Conservation (phyloP, 2,113 vertebrate genomes). For the Callocephalon fimbriatum region DNA sequence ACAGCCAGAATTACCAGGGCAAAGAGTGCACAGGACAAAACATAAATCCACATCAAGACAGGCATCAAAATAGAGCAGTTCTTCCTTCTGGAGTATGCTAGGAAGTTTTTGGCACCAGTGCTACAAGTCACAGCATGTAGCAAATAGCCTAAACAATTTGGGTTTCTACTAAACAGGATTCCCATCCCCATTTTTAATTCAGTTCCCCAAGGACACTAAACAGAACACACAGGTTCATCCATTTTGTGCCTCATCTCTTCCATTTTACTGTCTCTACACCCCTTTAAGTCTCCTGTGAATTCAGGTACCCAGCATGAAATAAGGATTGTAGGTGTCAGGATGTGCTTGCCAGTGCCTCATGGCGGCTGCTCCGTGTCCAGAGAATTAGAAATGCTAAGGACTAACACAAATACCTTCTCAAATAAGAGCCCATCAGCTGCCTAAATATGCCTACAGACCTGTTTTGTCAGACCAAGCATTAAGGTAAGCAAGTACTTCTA, state of each 20-base stretch:
- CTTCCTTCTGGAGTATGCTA: background rate
- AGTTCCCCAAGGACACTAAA: background rate
- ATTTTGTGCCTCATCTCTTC: background rate
- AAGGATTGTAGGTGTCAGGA: background rate
- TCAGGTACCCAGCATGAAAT: background rate
- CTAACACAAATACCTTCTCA: background rate
- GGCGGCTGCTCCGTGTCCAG: accelerated
- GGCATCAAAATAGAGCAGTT: background rate
- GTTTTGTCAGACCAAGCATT: background rate
- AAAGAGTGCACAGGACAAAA: background rate
- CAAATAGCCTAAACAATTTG: background rate
- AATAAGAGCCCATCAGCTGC: background rate
- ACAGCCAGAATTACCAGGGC: background rate
- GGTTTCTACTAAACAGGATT: background rate
- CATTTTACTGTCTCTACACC: background rate
- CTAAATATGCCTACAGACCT: background rate
- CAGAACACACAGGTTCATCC: background rate
- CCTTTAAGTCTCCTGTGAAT: background rate
- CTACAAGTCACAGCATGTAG: background rate
- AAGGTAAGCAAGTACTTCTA: background rate
- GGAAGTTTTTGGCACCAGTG: background rate
- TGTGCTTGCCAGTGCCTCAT: accelerated
- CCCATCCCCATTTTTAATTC: background rate
- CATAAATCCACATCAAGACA: background rate
- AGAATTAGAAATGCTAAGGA: background rate